Evolutionary conservation across 2,113 vertebrate genomes (phyloP).

Genomic region (Hippolais icterina): DNA sequence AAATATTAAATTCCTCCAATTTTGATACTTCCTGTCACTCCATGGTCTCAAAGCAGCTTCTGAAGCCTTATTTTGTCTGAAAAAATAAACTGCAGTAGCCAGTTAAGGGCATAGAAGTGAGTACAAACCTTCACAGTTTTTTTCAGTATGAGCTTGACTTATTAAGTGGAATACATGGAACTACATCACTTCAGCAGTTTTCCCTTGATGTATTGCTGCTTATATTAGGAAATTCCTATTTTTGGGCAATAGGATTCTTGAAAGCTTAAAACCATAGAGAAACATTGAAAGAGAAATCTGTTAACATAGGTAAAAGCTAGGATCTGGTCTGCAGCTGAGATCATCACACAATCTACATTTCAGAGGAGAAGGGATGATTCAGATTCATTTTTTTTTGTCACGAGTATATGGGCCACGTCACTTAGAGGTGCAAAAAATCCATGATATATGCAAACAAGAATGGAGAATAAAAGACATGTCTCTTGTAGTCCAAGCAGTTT

Average conservation of each 20-base stretch:
- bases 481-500: neutral
- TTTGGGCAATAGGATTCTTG: neutral
- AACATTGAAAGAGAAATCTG: neutral
- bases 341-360: neutral
- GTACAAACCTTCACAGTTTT: neutral
- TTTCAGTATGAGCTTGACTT: neutral
- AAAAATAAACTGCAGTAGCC: neutral
- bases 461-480: neutral
- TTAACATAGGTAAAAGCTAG: neutral
- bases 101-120: neutral
- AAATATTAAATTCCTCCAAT: neutral
- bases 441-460: neutral
- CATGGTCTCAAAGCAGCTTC: neutral
- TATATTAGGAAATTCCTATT: neutral
- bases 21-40: neutral
- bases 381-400: neutral
- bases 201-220: neutral
- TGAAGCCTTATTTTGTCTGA: neutral
- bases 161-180: neutral
- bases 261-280: neutral
- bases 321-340: neutral
- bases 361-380: neutral
- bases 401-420: neutral
- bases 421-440: neutral
- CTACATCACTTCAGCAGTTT: neutral